A percentile compares a stretch with the other conserved stretches of the same genome.
Evolutionary conservation across 2,113 vertebrate species (phyloP).

Genomic region (Kryptolebias marmoratus): DNA sequence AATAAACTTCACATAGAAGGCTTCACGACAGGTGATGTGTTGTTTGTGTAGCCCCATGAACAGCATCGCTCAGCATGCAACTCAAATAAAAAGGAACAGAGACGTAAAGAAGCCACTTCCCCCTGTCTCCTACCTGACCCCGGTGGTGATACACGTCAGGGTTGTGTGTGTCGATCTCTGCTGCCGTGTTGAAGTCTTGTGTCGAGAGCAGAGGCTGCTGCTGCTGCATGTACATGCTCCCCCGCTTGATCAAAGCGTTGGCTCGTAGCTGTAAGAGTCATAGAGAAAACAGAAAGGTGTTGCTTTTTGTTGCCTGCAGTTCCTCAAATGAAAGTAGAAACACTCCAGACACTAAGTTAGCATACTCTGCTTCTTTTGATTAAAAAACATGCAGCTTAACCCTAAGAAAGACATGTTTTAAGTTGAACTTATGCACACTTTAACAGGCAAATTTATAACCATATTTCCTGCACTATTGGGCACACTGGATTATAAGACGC

Average conservation of each 20-base stretch:
- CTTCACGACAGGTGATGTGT: no score
- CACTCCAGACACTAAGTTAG: no score
- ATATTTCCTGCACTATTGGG: no score
- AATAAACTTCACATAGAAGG: no score
- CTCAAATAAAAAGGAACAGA: not conserved
- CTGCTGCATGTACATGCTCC: constrained; percentile 99
- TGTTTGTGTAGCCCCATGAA: no score
- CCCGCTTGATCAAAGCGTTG: constrained; percentile 96
- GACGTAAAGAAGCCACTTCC: not conserved
- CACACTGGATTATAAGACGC: no score
- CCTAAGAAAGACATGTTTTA: not conserved
- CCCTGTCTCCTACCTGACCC: constrained; percentile 85
- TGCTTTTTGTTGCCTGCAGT: not conserved
- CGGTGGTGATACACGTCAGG: constrained; percentile 98
- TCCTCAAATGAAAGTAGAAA: not conserved
- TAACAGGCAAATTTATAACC: no score
- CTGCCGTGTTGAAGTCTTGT: constrained; percentile 96
- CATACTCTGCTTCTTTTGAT: not conserved
- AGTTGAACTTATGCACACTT: no score
- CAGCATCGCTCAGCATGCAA: no score
- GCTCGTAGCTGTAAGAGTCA: constrained; percentile 82
- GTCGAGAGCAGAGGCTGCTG: constrained; percentile 92
- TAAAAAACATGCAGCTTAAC: not conserved
- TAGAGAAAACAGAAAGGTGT: not conserved
- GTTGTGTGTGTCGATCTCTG: constrained; percentile 91